A percentile compares a stretch with the other conserved stretches of the same genome.
phyloP scores from a whole-genome alignment of 2,888 invertebrate species.

The Petrolisthes cinctipes region DNA sequence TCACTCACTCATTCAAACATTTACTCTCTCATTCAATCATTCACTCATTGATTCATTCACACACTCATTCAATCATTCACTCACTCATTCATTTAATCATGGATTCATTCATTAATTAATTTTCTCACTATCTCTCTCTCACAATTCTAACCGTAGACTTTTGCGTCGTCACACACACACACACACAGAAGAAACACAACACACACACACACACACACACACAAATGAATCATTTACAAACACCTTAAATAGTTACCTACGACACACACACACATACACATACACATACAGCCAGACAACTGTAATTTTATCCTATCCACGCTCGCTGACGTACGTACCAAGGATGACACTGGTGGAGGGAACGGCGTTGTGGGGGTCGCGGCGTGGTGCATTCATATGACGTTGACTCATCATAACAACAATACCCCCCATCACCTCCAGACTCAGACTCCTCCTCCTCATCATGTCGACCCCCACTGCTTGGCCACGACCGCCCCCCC shows the following conservation, averaged over 20 bases:
- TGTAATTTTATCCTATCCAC: background rate
- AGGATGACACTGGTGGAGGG: constrained; percentile 58
- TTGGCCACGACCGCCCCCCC: constrained; percentile 19
- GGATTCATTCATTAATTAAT: too few relatives aligned
- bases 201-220: background rate
- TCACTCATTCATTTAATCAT: too few relatives aligned
- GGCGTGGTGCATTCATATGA: constrained; percentile 57
- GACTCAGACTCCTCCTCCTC: background rate
- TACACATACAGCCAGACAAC: background rate
- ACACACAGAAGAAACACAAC: too few relatives aligned
- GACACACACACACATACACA: too few relatives aligned
- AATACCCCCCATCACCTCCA: constrained; percentile 37
- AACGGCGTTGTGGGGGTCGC: constrained; percentile 58
- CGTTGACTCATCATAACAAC: constrained; percentile 56
- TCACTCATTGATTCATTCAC: too few relatives aligned
- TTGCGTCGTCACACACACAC: background rate
- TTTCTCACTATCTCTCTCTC: constrained; percentile 7
- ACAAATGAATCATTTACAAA: too few relatives aligned
- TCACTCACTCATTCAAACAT: too few relatives aligned
- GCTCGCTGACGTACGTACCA: constrained; percentile 25
- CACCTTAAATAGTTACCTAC: too few relatives aligned
- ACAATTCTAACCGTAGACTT: background rate
- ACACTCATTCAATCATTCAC: too few relatives aligned
- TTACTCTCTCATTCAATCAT: too few relatives aligned
- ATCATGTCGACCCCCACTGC: background rate